Base-by-base conservation (phyloP, 1,140 invertebrate genomes). In the Leptinotarsa texana region DNA sequence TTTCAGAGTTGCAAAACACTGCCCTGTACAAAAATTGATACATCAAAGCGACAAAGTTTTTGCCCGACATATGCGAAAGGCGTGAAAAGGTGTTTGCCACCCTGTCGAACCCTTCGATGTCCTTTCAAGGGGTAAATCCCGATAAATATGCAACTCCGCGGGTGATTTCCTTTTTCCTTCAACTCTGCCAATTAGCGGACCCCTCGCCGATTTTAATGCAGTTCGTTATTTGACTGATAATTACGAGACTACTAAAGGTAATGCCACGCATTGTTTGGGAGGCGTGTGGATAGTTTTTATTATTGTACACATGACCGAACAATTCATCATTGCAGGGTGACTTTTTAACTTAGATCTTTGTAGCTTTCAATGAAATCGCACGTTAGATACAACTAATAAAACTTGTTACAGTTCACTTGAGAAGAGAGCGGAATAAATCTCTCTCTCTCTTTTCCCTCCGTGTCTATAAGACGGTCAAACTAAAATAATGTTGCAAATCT, bases 171-270 rank as follows among this genome's bases (percentile, higher is more conserved):
- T 65, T 27, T 65, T 65, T 65, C 0, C 63, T 65, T 27, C 63
- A 27, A 18, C 21, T 27, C 21, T 27, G 22, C 63, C 63, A 65
- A 65, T 65, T 65, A 65, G 63, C 13, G 24, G 63, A 65, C 63
- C 63, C 63, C 63, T 18, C 13, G 15, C 13, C 4, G 63, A 27
- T 65, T 27, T 65, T 27, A 65, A 65, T 22, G 13, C 63, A 65
- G 24, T 65, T 65, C 63, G 15, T 65, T 65, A 65, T 65, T 65
- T 22, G 63, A 27, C 63, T 65, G 8, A 65, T 65, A 65, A 65
- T 65, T 22, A 62, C 6, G 13, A 65, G 15, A 65, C 27, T 21
- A 27, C 63, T 15, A 15, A 24, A 22, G 63, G 63, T 65, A 27
- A 65, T 65, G 63, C 24, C 0, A 21, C 2, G 24, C 63, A 65